Conservation (phyloP, 1,140 invertebrate genomes). For the Drosophila elegans region DNA sequence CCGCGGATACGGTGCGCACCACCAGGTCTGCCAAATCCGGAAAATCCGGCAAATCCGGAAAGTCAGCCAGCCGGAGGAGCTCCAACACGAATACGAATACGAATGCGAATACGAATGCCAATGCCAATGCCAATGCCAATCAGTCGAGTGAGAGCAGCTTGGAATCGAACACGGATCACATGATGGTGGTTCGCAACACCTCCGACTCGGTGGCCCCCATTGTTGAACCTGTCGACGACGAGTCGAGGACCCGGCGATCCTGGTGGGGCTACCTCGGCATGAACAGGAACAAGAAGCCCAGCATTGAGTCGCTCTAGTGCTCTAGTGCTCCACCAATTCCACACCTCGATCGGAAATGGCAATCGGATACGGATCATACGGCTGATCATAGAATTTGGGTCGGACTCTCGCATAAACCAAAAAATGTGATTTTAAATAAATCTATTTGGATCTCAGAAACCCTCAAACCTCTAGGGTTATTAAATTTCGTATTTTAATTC, state of each 20-base stretch:
- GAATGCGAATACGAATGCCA: not conserved
- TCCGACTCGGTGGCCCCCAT: not conserved
- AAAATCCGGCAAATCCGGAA: slow-evolving; percentile 1
- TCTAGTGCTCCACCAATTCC: slow-evolving; percentile 1
- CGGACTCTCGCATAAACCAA: not conserved
- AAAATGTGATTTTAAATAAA: not conserved
- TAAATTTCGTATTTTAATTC: too few species aligned
- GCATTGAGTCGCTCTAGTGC: slow-evolving; percentile 30
- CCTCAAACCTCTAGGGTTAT: not conserved
- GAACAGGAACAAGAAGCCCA: slow-evolving; percentile 44
- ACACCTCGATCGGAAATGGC: too few species aligned
- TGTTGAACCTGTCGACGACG: not conserved
- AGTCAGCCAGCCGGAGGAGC: not conserved
- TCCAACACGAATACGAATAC: too few species aligned
- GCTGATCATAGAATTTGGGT: not conserved
- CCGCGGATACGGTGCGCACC: slow-evolving; percentile 5
- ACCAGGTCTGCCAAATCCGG: slow-evolving; percentile 22
- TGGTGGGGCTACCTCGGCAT: slow-evolving; percentile 61
- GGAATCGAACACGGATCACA: not conserved
- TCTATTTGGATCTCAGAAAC: not conserved
- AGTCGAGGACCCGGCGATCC: slow-evolving; percentile 3
- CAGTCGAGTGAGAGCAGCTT: slow-evolving; percentile 1
- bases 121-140: not conserved
- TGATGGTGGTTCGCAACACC: not conserved
- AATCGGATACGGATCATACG: too few species aligned